Conservation (phyloP, 1,140 invertebrate genomes). For the Apis dorsata region DNA sequence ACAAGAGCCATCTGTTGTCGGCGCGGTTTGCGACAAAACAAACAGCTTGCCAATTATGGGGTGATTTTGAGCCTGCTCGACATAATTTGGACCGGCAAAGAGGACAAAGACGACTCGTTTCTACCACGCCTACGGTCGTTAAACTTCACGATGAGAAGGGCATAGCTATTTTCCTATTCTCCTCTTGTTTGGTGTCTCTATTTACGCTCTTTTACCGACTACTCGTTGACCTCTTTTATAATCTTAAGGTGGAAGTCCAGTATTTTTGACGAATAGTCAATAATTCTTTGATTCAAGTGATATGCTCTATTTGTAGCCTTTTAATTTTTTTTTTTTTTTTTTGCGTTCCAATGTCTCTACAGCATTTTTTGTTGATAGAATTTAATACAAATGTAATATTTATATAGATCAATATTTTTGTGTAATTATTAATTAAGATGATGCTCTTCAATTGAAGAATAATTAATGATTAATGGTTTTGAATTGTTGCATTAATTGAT, state of each 20-base stretch:
- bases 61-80: constrained; percentile 69
- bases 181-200: constrained; percentile 67
- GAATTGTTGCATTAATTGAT: too few species aligned
- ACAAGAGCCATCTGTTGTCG: constrained; percentile 61
- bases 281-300: neutral
- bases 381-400: neutral
- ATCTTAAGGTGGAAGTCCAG: neutral
- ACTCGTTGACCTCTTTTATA: constrained; percentile 12
- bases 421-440: too few species aligned
- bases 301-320: neutral
- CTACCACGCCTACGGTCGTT: constrained; percentile 70
- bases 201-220: constrained; percentile 58
- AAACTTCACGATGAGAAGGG: constrained; percentile 50
- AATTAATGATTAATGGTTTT: too few species aligned
- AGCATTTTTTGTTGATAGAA: neutral
- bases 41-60: constrained; percentile 75
- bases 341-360: neutral
- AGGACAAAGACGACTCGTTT: constrained; percentile 70
- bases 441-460: too few species aligned
- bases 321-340: neutral
- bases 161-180: constrained; percentile 56
- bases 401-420: too few species aligned
- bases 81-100: constrained; percentile 70
- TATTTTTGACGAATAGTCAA: neutral
- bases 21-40: constrained; percentile 72